A percentile compares a stretch with the other conserved stretches of the same genome.
Conservation (phyloP, 2,888 invertebrate genomes). For the Cheilosia grossa region DNA sequence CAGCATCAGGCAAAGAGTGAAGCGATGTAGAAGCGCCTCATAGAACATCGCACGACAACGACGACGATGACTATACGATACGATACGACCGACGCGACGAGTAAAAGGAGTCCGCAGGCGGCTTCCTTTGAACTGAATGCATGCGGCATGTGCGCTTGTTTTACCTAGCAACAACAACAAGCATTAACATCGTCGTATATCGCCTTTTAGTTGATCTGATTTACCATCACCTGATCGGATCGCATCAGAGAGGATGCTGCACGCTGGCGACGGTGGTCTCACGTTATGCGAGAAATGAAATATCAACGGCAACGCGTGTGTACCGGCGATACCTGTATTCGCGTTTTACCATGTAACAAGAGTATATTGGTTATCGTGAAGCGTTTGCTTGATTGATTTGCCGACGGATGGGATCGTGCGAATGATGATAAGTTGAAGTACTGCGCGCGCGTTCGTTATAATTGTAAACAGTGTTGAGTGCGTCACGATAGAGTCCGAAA, state of each 20-base stretch:
- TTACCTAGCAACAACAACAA: slow-evolving; percentile 45
- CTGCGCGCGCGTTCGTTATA: not conserved
- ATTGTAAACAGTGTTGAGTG: slow-evolving; percentile 30
- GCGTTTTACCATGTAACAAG: slow-evolving; percentile 20
- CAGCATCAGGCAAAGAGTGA: slow-evolving; percentile 51
- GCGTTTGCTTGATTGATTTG: slow-evolving; percentile 70
- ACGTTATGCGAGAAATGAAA: slow-evolving; percentile 71
- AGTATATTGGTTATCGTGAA: slow-evolving; percentile 52
- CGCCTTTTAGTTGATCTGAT: slow-evolving; percentile 74
- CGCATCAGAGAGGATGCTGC: slow-evolving; percentile 24
- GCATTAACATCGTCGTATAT: slow-evolving; percentile 72
- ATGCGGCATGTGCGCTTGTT: slow-evolving; percentile 71
- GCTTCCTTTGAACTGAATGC: slow-evolving; percentile 72
- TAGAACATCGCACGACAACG: slow-evolving; percentile 70
- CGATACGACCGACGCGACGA: slow-evolving; percentile 33
- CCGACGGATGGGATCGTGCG: slow-evolving; percentile 64
- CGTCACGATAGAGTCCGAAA: not conserved
- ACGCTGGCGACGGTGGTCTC: slow-evolving; percentile 38
- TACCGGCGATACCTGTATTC: slow-evolving; percentile 55
- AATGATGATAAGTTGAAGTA: slow-evolving; percentile 29
- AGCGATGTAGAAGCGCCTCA: slow-evolving; percentile 71
- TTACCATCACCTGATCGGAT: slow-evolving; percentile 72
- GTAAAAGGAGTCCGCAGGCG: slow-evolving; percentile 68
- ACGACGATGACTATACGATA: slow-evolving; percentile 25
- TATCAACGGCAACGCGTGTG: slow-evolving; percentile 66